phyloP scores from a whole-genome alignment of 2,113 vertebrate species.

The Psilopogon haemacephalus region DNA sequence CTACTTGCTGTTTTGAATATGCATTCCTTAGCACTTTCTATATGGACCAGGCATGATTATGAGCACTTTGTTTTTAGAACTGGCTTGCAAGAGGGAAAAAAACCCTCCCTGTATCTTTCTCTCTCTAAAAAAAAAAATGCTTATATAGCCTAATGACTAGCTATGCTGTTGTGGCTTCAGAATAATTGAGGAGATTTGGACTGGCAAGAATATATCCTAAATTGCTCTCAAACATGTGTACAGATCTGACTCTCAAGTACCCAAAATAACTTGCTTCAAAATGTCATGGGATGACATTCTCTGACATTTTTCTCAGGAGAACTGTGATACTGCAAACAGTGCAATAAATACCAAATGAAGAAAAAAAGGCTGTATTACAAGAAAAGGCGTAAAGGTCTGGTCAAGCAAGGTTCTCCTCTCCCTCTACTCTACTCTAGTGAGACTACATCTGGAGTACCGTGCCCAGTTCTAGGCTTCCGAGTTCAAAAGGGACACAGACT shows the following conservation, averaged over 20 bases:
- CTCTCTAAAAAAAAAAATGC: constrained; percentile 1
- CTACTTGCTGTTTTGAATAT: not conserved
- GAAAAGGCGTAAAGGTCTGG: not conserved
- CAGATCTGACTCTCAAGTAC: not conserved
- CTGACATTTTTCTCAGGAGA: constrained; percentile 26
- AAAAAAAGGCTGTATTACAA: not conserved
- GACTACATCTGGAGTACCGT: too few relatives aligned
- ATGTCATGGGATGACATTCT: constrained; percentile 40
- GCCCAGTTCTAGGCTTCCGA: too few relatives aligned
- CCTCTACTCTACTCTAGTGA: too few relatives aligned
- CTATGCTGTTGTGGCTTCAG: not conserved
- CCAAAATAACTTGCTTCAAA: constrained; percentile 54
- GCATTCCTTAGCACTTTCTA: not conserved
- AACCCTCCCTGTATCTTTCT: not conserved
- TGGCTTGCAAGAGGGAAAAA: not conserved
- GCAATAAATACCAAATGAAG: not conserved
- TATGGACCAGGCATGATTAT: not conserved
- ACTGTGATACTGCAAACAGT: constrained; percentile 30
- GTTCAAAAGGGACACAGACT: too few relatives aligned
- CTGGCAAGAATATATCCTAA: constrained; percentile 22
- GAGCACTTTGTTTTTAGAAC: not conserved
- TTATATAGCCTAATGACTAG: constrained; percentile 2
- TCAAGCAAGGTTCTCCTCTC: not conserved
- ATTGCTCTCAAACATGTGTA: constrained; percentile 37
- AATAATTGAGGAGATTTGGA: not conserved